A percentile compares a stretch with the other conserved stretches of the same genome.
Conservation (phyloP, 2,888 invertebrate genomes). For the Microchrysa polita region DNA sequence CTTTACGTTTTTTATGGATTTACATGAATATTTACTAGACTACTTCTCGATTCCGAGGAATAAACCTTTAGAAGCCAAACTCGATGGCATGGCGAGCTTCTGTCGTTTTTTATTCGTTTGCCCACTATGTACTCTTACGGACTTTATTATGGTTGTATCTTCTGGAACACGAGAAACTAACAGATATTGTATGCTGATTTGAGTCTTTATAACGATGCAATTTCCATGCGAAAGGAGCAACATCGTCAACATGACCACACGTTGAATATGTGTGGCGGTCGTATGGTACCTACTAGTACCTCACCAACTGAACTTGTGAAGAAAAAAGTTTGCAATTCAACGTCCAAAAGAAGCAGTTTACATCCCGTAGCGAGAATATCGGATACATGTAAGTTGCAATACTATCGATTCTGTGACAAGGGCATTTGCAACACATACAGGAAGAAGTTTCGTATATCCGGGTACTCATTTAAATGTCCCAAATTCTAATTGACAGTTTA, state of each 20-base stretch:
- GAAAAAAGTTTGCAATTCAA: neutral
- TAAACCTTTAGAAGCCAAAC: neutral
- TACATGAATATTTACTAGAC: neutral
- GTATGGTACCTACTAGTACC: too few species aligned
- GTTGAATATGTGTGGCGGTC: conserved; percentile 28
- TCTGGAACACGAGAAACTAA: conserved; percentile 22
- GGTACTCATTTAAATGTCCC: too few species aligned
- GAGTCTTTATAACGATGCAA: conserved; percentile 43
- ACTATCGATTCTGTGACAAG: too few species aligned
- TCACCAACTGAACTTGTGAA: too few species aligned
- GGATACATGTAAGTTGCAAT: too few species aligned
- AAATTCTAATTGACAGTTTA: too few species aligned
- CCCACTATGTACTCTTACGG: too few species aligned
- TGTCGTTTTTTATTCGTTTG: conserved; percentile 22
- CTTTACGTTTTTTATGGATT: conserved; percentile 18
- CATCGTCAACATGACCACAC: conserved; percentile 11
- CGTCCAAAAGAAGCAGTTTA: conserved; percentile 11
- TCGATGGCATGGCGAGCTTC: neutral
- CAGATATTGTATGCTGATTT: conserved; percentile 44
- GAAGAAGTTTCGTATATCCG: too few species aligned
- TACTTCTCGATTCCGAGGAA: neutral
- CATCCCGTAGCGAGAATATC: conserved; percentile 1
- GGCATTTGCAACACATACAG: too few species aligned
- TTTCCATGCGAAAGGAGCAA: conserved; percentile 43
- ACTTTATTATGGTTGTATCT: conserved; percentile 33